phyloP scores from a whole-genome alignment of 1,140 invertebrate species.

The Chrysoperla carnea region DNA sequence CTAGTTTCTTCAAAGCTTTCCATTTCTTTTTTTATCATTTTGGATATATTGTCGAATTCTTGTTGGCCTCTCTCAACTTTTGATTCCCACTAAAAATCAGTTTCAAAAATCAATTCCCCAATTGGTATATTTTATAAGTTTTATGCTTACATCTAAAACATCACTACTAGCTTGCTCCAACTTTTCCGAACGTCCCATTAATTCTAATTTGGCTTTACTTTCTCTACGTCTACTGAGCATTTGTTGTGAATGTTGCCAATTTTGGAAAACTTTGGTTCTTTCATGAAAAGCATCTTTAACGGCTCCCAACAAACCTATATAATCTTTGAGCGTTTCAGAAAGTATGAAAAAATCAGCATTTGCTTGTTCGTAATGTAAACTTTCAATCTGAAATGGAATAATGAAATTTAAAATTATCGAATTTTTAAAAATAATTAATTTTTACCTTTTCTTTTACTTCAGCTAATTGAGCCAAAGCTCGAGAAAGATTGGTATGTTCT shows the following conservation, averaged over 20 bases:
- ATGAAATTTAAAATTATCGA: constrained; percentile 6
- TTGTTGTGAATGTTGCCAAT: constrained; percentile 93
- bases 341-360: constrained; percentile 90
- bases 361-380: constrained; percentile 76
- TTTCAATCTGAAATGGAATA: constrained; percentile 45
- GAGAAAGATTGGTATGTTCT: constrained; percentile 82
- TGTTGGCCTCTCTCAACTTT: constrained; percentile 93
- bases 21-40: constrained; percentile 91
- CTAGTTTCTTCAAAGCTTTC: constrained; percentile 79
- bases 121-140: background rate
- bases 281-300: constrained; percentile 98
- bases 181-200: constrained; percentile 66
- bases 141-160: constrained; percentile 61
- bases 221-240: constrained; percentile 90
- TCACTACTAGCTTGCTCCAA: constrained; percentile 76
- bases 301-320: constrained; percentile 79
- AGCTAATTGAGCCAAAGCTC: constrained; percentile 81
- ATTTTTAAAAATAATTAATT: background rate
- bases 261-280: constrained; percentile 92
- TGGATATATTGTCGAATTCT: constrained; percentile 92
- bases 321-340: constrained; percentile 89
- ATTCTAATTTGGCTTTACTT: constrained; percentile 78
- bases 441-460: constrained; percentile 71
- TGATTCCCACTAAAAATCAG: constrained; percentile 60
- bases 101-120: background rate